Base-by-base conservation (phyloP, 2,888 invertebrate genomes). In the Brachylomia viminalis region DNA sequence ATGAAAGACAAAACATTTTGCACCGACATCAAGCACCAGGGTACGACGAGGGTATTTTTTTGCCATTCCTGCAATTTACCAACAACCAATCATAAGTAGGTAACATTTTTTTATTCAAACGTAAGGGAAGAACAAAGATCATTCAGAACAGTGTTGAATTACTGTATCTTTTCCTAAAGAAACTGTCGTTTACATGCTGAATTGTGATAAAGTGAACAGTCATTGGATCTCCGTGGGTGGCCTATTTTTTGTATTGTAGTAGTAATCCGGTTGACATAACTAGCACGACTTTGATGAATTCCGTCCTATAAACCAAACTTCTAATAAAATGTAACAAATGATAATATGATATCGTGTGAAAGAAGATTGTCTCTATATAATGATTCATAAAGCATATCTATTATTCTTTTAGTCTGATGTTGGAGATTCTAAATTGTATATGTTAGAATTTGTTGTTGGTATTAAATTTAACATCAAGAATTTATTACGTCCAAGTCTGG, bases 381-480 rank as follows among this genome's bases (percentile, higher is more conserved):
- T 83, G 72, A 83, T 85, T 82, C n/a, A 83, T 82, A 23, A 23
- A 20, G 33, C 30, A 30, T 54, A 82, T 77, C 42, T 49, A 77
- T 67, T 66, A 77, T 79, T 67, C 78, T 68, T 77, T 77, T 45
- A 54, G 78, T 33, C 20, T 62, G 47, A 47, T 65, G 52, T 61
- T 61, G 52, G 54, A 54, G 8, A 80, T 65, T 68, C 17, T 45
- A 52, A 64, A 79, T 76, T 70, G 62, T 66, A 54, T 47, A 58
- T 49, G 30, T 49, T 38, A 65, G 58, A 62, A 84, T 70, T 66
- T 66, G 27, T 80, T 54, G 59, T 56, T 58, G n/a, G 56, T 59
- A 59, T 79, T 49, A 15, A 56, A 64, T 64, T 64, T 52, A 58
- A 20, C 30, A 38, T 83, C 59, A 17, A 42, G 15, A 47, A 59